A percentile compares a stretch with the other conserved stretches of the same genome.
phyloP scores from a whole-genome alignment of 2,888 invertebrate species.

The Apeira syringaria region DNA sequence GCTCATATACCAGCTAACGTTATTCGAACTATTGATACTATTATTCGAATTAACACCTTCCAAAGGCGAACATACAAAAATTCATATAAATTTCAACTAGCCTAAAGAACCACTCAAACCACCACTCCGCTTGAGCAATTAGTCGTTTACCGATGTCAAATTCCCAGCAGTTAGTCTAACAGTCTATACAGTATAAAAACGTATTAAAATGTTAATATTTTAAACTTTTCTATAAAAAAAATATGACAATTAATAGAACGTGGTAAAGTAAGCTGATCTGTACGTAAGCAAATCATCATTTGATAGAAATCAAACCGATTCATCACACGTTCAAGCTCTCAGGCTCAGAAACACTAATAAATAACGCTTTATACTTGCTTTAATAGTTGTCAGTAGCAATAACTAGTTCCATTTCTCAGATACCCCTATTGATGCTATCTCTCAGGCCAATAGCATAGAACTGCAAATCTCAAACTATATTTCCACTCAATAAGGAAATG shows the following conservation, averaged over 20 bases:
- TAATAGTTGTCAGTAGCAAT: constrained; percentile 58
- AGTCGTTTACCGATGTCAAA: no score
- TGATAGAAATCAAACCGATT: constrained; percentile 45
- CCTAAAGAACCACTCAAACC: no score
- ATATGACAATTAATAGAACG: constrained; percentile 19
- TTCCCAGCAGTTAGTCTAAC: no score
- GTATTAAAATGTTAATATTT: no score
- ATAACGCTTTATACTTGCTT: constrained; percentile 54
- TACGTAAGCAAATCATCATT: constrained; percentile 33
- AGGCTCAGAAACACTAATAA: constrained; percentile 48
- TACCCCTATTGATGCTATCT: constrained; percentile 27
- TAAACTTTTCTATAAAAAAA: no score
- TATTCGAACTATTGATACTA: no score
- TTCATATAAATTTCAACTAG: no score
- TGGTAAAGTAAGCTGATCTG: constrained; percentile 11
- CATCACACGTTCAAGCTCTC: constrained; percentile 42
- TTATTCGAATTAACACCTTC: no score
- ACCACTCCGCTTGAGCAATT: no score
- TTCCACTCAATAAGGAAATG: constrained; percentile 44
- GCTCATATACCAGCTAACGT: no score
- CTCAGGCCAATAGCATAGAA: constrained; percentile 21
- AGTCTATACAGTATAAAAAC: no score
- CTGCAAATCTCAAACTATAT: constrained; percentile 18
- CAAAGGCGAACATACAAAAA: no score
- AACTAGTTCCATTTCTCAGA: constrained; percentile 53